A percentile compares a stretch with the other conserved stretches of the same genome.
These are phyloP conservation scores for Aricia artaxerxes DNA, from an alignment of 2,888 invertebrate genomes.

Conservation along the genomic window DNA sequence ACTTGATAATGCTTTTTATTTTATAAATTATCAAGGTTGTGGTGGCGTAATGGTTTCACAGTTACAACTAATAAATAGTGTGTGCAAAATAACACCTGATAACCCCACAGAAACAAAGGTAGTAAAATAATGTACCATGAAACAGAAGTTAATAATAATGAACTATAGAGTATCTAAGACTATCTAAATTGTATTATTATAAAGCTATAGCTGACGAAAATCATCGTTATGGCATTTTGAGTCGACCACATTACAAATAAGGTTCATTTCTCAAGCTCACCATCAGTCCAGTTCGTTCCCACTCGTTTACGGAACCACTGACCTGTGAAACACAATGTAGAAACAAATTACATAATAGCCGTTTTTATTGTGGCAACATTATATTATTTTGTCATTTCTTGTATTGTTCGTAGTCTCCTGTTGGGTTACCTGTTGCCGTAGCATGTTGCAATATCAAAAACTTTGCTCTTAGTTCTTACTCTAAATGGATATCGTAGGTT, in stretches of 20 bases:
- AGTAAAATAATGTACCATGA: background rate
- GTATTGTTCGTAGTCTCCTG: background rate
- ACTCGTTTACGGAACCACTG: slow-evolving; percentile 38
- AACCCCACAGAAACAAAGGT: background rate
- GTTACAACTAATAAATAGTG: background rate
- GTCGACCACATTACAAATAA: background rate
- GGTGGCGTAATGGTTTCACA: background rate
- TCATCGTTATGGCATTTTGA: background rate
- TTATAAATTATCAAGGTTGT: background rate
- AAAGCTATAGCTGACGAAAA: slow-evolving; percentile 1
- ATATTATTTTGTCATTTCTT: slow-evolving; percentile 27
- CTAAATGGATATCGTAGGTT: too few relatives aligned
- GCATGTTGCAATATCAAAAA: background rate
- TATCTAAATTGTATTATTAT: background rate
- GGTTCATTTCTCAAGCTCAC: slow-evolving; percentile 5
- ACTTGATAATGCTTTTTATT: too few relatives aligned
- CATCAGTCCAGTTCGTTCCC: slow-evolving; percentile 33
- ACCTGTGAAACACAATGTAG: slow-evolving; percentile 38
- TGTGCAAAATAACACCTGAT: background rate
- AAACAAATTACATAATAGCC: slow-evolving; percentile 34
- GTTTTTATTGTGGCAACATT: slow-evolving; percentile 33
- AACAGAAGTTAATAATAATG: slow-evolving; percentile 8
- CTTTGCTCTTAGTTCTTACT: background rate
- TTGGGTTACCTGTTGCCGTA: slow-evolving; percentile 1
- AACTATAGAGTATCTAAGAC: background rate